Conservation (phyloP, 2,797 vertebrate species). For the Ispidina picta region DNA sequence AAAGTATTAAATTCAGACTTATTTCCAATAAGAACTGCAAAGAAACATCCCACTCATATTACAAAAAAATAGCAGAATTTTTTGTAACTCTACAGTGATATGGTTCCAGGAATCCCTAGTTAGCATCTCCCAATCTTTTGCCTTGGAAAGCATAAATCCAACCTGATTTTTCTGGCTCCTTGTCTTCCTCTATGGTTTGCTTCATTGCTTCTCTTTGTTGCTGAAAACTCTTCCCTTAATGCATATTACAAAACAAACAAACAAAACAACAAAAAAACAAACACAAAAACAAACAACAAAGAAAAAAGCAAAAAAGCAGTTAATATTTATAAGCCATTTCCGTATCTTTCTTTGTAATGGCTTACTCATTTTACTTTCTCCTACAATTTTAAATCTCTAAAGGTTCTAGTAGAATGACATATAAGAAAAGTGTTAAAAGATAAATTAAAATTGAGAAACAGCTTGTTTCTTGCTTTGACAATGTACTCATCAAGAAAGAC, state of each 20-base stretch:
- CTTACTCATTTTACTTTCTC: background rate
- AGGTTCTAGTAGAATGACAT: background rate
- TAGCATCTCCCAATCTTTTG: background rate
- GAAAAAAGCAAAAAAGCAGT: background rate
- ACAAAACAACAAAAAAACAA: background rate
- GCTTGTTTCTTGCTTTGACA: background rate
- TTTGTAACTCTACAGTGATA: background rate
- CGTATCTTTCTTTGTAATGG: background rate
- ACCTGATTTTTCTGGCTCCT: conserved; percentile 89
- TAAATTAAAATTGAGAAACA: background rate
- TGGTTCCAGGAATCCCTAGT: background rate
- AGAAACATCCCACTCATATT: background rate
- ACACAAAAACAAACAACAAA: no score
- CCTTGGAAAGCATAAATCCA: background rate
- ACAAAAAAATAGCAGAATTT: background rate
- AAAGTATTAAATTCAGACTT: background rate
- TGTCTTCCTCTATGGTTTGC: conserved; percentile 92
- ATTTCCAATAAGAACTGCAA: background rate
- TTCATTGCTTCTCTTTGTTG: conserved; percentile 98
- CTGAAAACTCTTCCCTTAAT: conserved; percentile 94
- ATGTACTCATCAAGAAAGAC: background rate
- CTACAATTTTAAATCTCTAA: background rate
- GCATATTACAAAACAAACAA: background rate
- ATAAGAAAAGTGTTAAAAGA: background rate
- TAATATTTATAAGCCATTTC: background rate